phyloP scores from a whole-genome alignment of 2,113 vertebrate species.

The Eretmochelys imbricata region DNA sequence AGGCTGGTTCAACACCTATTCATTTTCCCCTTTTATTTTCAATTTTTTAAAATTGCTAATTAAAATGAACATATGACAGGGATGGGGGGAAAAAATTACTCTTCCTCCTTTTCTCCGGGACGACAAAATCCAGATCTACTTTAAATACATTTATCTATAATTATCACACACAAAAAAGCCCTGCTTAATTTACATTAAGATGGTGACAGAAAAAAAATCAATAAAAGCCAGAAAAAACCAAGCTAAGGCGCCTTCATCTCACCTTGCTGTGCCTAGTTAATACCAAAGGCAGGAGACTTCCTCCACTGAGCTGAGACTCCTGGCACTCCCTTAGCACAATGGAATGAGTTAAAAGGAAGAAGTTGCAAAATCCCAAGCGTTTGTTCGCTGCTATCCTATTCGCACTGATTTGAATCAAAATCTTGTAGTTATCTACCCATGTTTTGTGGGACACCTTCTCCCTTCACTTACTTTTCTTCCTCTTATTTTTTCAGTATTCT shows the following conservation, averaged over 20 bases:
- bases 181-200: constrained; percentile 66
- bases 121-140: constrained; percentile 78
- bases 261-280: constrained; percentile 37
- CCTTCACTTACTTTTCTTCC: constrained; percentile 25
- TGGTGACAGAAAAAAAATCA: constrained; percentile 9
- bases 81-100: constrained; percentile 69
- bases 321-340: fast-evolving
- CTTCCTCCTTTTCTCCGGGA: constrained; percentile 75
- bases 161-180: constrained; percentile 68
- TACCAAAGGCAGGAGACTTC: not conserved
- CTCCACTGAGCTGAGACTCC: not conserved
- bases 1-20: constrained; percentile 88
- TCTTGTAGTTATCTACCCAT: not conserved
- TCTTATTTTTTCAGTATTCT: not conserved
- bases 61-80: constrained; percentile 86
- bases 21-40: constrained; percentile 89
- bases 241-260: constrained; percentile 47
- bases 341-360: constrained; percentile 25
- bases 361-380: not conserved
- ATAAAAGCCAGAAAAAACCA: not conserved
- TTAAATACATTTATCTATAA: constrained; percentile 77
- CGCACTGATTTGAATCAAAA: constrained; percentile 28
- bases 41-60: constrained; percentile 88
- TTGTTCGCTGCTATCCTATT: fast-evolving
- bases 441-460: constrained; percentile 20